phyloP scores from a whole-genome alignment of 2,113 vertebrate genomes.

The Salvelinus alpinus region DNA sequence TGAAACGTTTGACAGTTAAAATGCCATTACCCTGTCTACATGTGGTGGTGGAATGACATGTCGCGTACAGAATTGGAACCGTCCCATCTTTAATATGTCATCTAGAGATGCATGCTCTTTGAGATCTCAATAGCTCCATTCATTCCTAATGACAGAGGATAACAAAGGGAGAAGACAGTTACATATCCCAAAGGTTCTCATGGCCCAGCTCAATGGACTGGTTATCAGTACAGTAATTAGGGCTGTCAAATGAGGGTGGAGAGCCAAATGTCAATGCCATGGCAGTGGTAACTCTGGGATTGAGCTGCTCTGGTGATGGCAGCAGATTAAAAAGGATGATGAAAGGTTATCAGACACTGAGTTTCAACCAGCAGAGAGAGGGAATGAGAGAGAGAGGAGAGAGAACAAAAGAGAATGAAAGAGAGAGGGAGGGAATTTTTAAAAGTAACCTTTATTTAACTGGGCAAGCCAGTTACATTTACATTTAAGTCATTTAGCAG shows the following conservation, averaged over 20 bases:
- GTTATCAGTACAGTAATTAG: not conserved
- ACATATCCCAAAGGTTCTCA: constrained; percentile 1
- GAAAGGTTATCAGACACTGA: constrained; percentile 41
- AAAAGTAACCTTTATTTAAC: too few relatives aligned
- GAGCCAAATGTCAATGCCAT: constrained; percentile 35
- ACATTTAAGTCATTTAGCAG: too few relatives aligned
- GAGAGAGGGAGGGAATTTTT: constrained; percentile 12
- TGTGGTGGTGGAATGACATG: not conserved
- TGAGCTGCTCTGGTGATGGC: constrained; percentile 7
- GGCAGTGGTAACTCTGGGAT: constrained; percentile 16
- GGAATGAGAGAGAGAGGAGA: not conserved
- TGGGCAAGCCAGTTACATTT: too few relatives aligned
- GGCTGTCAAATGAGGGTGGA: constrained; percentile 1
- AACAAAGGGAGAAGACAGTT: constrained; percentile 9
- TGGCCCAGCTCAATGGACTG: constrained; percentile 9
- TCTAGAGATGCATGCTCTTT: not conserved
- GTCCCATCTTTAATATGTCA: not conserved
- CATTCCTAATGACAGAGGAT: constrained; percentile 6
- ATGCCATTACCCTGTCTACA: not conserved
- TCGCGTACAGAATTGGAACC: not conserved
- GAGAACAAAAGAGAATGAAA: not conserved
- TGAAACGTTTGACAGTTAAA: not conserved
- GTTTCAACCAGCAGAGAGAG: constrained; percentile 10
- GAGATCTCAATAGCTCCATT: not conserved
- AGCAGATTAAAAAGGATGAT: constrained; percentile 43